Evolutionary conservation across 2,113 vertebrate species (phyloP).

Genomic region (Nibea albiflora): DNA sequence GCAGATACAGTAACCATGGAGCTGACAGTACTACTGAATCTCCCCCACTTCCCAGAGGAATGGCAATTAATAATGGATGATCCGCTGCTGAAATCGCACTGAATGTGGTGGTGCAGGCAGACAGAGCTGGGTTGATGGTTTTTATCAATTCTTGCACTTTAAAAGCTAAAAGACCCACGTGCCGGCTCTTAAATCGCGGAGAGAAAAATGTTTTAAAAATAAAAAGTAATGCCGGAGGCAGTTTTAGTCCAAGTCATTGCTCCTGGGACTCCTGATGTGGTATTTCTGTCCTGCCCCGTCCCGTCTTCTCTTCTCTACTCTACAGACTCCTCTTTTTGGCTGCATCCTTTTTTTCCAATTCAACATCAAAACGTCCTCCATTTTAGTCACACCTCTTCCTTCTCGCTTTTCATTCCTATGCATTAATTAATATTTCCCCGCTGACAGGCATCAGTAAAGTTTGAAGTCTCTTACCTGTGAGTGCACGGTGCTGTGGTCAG

Average conservation of each 20-base stretch:
- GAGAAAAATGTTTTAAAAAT: conserved; percentile 44
- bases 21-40: conserved; percentile 44
- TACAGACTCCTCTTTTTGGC: not conserved
- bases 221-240: conserved; percentile 28
- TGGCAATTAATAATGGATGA: conserved; percentile 80
- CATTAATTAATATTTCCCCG: not conserved
- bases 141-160: conserved; percentile 49
- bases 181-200: conserved; percentile 23
- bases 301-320: conserved; percentile 4
- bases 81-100: conserved; percentile 58
- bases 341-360: conserved; percentile 22
- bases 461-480: conserved; percentile 90
- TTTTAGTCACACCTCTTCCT: not conserved
- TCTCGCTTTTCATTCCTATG: not conserved
- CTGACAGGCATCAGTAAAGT: not conserved
- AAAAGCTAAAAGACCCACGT: conserved; percentile 46
- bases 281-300: conserved; percentile 28
- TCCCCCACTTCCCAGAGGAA: conserved; percentile 56
- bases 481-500: conserved; percentile 97
- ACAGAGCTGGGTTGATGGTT: conserved; percentile 23
- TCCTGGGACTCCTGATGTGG: conserved; percentile 39
- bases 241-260: conserved; percentile 30
- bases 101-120: conserved; percentile 44
- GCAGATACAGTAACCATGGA: conserved; percentile 62
- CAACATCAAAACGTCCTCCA: not conserved